Conservation (phyloP, 2,888 invertebrate species). For the Psylliodes chrysocephalus region DNA sequence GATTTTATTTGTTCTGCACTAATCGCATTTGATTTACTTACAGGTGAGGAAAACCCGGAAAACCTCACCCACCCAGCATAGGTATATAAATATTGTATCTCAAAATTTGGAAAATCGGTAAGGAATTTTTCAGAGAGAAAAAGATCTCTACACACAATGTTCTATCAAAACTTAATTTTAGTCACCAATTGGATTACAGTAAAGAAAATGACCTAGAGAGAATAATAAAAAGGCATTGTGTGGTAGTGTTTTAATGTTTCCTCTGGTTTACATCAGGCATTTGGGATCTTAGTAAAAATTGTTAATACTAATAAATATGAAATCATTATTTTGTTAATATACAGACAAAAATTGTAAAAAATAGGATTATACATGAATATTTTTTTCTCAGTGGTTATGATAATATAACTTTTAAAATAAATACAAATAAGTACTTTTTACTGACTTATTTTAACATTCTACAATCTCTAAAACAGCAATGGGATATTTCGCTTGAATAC, state of each 20-base stretch:
- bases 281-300: neutral
- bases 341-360: neutral
- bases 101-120: no score
- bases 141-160: no score
- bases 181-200: no score
- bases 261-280: neutral
- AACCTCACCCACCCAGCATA: no score
- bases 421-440: neutral
- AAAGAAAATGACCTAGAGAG: no score
- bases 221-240: no score
- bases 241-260: neutral
- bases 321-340: neutral
- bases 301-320: neutral
- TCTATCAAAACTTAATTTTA: no score
- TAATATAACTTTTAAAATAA: neutral
- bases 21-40: no score
- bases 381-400: neutral
- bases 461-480: neutral
- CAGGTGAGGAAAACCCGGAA: no score
- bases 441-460: neutral
- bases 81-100: no score
- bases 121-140: no score
- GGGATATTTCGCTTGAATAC: neutral
- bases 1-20: no score
- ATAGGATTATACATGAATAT: neutral